Base-by-base conservation (phyloP, 2,888 invertebrate species). In the Leptinotarsa juncta region DNA sequence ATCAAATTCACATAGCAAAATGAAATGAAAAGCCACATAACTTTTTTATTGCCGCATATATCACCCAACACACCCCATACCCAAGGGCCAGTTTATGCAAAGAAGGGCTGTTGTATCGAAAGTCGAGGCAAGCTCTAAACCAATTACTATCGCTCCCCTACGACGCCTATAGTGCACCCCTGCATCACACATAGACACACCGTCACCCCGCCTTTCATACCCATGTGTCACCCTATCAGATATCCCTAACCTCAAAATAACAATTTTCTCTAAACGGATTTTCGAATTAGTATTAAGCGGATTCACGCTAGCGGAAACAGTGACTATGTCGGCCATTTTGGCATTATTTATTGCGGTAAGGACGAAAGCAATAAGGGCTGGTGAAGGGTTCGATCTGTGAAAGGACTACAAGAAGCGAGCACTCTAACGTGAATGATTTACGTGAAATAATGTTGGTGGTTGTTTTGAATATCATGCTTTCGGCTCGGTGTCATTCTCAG, bases 131-230 rank as follows among this genome's bases (percentile, higher is more conserved):
- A 75, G 75, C 77, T 80, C 81, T 81, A 81, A 83, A 81, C 82
- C 82, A 82, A 84, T 83, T 84, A 83, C 82, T 78, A 78, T 80
- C 82, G 82, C 82, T 81, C 81, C 81, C 78, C 80, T 76, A 71
- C 74, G 79, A 78, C 80, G 81, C 81, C 82, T 82, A 76, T 80
- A 69, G 71, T 75, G 79, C 77, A 81, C 80, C 80, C 79, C 75
- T 79, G 60, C 75, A 74, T 80, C 78, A 75, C 77, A 78, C 73
- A 76, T 80, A 81, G 78, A 78, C 75, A 74, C 70, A 77, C 77
- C 76, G 71, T 79, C 79, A 79, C 81, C 79, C 82, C 81, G 82
- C 82, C 82, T 78, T 72, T 70, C 69, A 74, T 50, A 65, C 76
- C 82, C 79, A 80, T 81, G 81, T 82, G 82, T 81, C 81, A 81